A percentile compares a stretch with the other conserved stretches of the same genome.
These are phyloP conservation scores for Telmatochromis brichardi DNA, from an alignment of 2,113 vertebrate genomes.

Conservation along the genomic window DNA sequence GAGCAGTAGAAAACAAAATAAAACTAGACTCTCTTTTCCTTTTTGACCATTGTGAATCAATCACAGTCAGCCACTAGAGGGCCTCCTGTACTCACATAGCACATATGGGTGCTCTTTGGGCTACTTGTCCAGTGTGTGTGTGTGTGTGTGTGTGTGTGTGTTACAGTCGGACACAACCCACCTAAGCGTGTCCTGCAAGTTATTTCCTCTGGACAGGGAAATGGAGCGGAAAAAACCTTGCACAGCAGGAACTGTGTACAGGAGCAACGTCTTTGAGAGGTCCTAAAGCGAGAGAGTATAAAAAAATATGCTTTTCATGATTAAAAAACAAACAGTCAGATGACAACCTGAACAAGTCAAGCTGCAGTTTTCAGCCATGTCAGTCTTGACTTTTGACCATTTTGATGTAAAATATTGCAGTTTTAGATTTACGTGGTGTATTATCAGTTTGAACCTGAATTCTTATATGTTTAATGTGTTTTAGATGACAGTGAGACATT, in stretches of 20 bases:
- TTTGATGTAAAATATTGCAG: not conserved
- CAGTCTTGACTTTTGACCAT: not conserved
- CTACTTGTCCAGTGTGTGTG: not conserved
- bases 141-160: not conserved
- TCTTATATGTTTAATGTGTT: not conserved
- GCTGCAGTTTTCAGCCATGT: not conserved
- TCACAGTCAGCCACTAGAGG: slow-evolving; percentile 47
- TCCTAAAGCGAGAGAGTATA: slow-evolving; percentile 69
- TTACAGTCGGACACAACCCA: slow-evolving; percentile 32
- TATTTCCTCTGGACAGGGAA: slow-evolving; percentile 94
- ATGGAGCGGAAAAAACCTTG: slow-evolving; percentile 98
- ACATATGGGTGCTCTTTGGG: not conserved
- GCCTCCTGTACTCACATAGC: not conserved
- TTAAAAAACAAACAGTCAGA: not conserved
- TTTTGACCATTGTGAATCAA: not conserved
- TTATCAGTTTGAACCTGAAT: not conserved
- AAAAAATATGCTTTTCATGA: not conserved
- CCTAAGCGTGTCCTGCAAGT: slow-evolving; percentile 96
- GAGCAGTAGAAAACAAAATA: not conserved
- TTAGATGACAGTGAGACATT: not conserved
- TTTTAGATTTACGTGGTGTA: not conserved
- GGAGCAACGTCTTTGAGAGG: slow-evolving; percentile 88
- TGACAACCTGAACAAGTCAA: not conserved
- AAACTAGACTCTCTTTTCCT: not conserved
- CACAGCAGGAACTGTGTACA: slow-evolving; percentile 97